phyloP scores from a whole-genome alignment of 2,888 invertebrate species.

The Brachycybe producta region DNA sequence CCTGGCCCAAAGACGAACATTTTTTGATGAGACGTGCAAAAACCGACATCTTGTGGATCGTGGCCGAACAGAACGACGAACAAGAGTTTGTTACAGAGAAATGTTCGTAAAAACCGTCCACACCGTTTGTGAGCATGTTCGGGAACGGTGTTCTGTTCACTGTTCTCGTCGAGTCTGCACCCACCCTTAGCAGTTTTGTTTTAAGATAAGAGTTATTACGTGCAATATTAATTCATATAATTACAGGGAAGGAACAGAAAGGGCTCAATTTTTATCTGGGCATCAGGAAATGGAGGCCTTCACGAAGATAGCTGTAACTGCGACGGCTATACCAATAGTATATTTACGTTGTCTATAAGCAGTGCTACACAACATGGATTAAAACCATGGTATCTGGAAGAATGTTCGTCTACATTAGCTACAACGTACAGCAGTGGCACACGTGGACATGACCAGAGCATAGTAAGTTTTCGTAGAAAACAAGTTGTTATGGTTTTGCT shows the following conservation, averaged over 20 bases:
- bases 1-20: too few relatives aligned
- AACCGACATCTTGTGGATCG: too few relatives aligned
- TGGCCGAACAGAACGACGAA: too few relatives aligned
- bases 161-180: too few relatives aligned
- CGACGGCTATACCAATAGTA: constrained; percentile 98
- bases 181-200: too few relatives aligned
- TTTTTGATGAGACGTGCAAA: too few relatives aligned
- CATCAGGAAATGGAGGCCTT: constrained; percentile 93
- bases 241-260: constrained; percentile 83
- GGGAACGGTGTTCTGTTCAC: too few relatives aligned
- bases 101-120: too few relatives aligned
- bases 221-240: too few relatives aligned
- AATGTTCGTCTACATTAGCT: constrained; percentile 93
- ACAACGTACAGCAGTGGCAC: constrained; percentile 97
- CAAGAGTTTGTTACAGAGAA: too few relatives aligned
- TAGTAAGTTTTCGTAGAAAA: constrained; percentile 9
- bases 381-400: constrained; percentile 91
- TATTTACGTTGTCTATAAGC: constrained; percentile 94
- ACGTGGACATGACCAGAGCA: constrained; percentile 48
- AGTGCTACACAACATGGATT: constrained; percentile 49
- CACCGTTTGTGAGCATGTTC: too few relatives aligned
- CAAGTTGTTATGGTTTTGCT: not conserved
- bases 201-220: too few relatives aligned
- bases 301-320: constrained; percentile 97
- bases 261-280: constrained; percentile 98